Evolutionary conservation across 2,797 vertebrate species (phyloP).

Genomic region (Gambelia wislizenii): DNA sequence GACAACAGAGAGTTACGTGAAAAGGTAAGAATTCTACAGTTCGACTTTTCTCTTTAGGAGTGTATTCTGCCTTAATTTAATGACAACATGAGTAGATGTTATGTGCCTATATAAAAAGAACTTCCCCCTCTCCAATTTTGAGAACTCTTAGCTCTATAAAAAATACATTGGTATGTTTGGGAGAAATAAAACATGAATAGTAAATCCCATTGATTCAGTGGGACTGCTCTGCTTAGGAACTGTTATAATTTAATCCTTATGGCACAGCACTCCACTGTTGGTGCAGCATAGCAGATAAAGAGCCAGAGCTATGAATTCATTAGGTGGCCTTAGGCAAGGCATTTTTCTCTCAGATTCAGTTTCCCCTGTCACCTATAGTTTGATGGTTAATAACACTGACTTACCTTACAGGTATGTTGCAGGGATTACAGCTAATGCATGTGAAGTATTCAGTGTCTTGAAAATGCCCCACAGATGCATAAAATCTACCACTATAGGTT

Average conservation of each 20-base stretch:
- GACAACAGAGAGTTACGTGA: constrained; percentile 78
- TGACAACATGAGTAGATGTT: not conserved
- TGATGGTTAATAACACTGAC: too few species aligned
- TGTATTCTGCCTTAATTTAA: constrained; percentile 23
- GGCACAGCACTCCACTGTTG: too few species aligned
- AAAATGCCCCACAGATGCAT: not conserved
- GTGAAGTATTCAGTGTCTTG: not conserved
- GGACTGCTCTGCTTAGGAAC: too few species aligned
- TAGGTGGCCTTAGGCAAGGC: too few species aligned
- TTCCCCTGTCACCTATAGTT: not conserved
- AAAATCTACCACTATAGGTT: not conserved
- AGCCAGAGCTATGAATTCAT: too few species aligned
- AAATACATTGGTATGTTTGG: not conserved
- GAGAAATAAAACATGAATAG: not conserved
- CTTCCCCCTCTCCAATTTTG: not conserved
- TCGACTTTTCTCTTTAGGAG: constrained; percentile 22
- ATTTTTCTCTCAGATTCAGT: too few species aligned
- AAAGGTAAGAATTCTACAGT: constrained; percentile 77
- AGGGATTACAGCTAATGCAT: not conserved
- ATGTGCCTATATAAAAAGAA: not conserved
- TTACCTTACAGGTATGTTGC: not conserved
- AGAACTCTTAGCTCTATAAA: not conserved
- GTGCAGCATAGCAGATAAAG: too few species aligned
- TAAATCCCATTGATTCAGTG: too few species aligned
- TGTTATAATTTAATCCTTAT: too few species aligned